Conservation (phyloP, 2,888 invertebrate species). For the Dynastes grantii region DNA sequence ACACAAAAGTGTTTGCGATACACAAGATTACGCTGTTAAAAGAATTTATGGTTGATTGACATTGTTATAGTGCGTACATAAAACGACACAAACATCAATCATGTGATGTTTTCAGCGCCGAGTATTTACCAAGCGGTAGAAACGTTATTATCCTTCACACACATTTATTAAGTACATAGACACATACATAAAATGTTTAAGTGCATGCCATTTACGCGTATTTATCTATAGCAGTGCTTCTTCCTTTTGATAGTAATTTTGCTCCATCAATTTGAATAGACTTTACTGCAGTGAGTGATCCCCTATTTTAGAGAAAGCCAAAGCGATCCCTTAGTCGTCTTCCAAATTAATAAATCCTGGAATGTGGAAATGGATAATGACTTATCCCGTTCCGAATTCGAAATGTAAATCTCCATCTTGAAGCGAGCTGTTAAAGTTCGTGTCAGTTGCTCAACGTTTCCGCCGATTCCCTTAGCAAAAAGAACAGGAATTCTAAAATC, state of each 20-base stretch:
- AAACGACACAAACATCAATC: not conserved
- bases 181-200: too few species aligned
- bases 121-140: too few species aligned
- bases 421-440: conserved; percentile 38
- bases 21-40: not conserved
- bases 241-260: too few species aligned
- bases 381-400: conserved; percentile 12
- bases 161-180: too few species aligned
- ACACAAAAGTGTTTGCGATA: not conserved
- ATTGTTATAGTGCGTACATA: not conserved
- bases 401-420: conserved; percentile 27
- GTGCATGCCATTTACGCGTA: too few species aligned
- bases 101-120: not conserved
- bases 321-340: too few species aligned
- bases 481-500: conserved; percentile 38
- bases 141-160: too few species aligned
- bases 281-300: too few species aligned
- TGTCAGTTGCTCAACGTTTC: conserved; percentile 32
- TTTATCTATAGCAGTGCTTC: too few species aligned
- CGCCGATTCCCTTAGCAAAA: conserved; percentile 16
- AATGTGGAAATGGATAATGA: conserved; percentile 12
- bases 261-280: too few species aligned
- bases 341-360: too few species aligned
- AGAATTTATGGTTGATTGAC: not conserved
- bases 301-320: too few species aligned